Evolutionary conservation across 2,797 vertebrate genomes (phyloP).

Genomic region (Chelonia mydas): DNA sequence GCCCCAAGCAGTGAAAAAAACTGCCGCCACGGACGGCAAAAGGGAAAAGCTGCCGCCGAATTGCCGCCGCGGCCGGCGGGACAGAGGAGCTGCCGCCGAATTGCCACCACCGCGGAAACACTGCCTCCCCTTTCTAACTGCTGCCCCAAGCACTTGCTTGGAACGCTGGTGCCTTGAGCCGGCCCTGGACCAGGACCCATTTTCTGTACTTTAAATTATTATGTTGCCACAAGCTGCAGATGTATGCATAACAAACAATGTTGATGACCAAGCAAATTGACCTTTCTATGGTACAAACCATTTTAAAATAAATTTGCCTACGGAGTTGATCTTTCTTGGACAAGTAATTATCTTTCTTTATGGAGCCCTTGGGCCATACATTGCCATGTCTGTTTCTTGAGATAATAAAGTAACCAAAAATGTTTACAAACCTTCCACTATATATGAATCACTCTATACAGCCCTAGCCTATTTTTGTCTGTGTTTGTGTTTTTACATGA

Average conservation of each 20-base stretch:
- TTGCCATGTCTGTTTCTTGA: not conserved
- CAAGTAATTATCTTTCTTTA: not conserved
- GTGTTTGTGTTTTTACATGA: slow-evolving; percentile 38
- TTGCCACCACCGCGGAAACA: too few relatives aligned
- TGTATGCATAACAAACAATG: slow-evolving; percentile 54
- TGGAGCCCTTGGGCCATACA: not conserved
- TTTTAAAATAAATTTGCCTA: slow-evolving; percentile 27
- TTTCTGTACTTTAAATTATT: slow-evolving; percentile 8
- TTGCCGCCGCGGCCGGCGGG: too few relatives aligned
- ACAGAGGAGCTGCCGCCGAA: too few relatives aligned
- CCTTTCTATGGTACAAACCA: not conserved
- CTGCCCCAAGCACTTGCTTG: too few relatives aligned
- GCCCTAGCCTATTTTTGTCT: slow-evolving; percentile 33
- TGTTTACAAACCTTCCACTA: slow-evolving; percentile 14
- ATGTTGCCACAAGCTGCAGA: slow-evolving; percentile 46
- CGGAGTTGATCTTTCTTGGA: not conserved
- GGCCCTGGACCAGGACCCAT: not conserved
- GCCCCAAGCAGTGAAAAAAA: too few relatives aligned
- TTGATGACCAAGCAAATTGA: slow-evolving; percentile 62
- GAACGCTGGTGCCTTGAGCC: too few relatives aligned
- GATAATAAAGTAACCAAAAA: slow-evolving; percentile 13
- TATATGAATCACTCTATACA: slow-evolving; percentile 3
- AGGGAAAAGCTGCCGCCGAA: too few relatives aligned
- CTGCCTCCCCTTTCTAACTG: too few relatives aligned
- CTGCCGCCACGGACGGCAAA: too few relatives aligned